Base-by-base conservation (phyloP, 2,888 invertebrate species). In the Parochlus steinenii region DNA sequence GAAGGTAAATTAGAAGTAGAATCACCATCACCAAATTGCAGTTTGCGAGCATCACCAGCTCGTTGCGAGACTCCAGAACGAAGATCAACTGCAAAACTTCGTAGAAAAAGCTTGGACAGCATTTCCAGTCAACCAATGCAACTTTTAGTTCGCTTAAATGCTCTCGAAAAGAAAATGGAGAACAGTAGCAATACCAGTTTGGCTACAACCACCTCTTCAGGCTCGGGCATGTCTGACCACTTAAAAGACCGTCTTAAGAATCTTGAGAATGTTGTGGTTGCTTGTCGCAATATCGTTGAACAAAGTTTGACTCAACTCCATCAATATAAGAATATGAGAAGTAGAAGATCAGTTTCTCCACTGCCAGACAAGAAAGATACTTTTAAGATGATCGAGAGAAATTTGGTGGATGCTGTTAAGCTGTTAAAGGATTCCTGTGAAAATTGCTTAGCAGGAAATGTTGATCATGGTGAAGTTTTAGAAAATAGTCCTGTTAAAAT, bases 111-210 rank as follows among this genome's bases (percentile, higher is more conserved):
- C 6, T 58, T 83, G 31, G 83, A 83, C 47, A 75, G 75, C 10
- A 76, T 76, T 6, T 71, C 74, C 43, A 74, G 76, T 0, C 81
- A 82, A 52, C 77, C 83, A 1, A 72, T 83, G 70, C 81, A 81
- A 56, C 70, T 82, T 50, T 58, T 81, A 45, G 74, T 81, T 48
- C 67, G 81, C 41, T 58, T 83, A 32, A 78, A 74, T 50, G 73
- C 76, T 31, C 58, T 83, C 45, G 85, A 85, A 59, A 72, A 77
- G 44, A 77, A 81, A 59, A 73, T 81, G 27, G 70, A 74, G 11
- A 71, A 68, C 42, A 73, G 68, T 18, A 56, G 65, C 27, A 44
- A 44, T 24, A 8, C 27, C 14, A 36, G 36, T 11, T 22, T 29
- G 4, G 45, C 48, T 2, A 40, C 47, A 2, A 42, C 44, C 10